Evolutionary conservation across 2,113 vertebrate genomes (phyloP).

Genomic region (Mastomys natalensis): DNA sequence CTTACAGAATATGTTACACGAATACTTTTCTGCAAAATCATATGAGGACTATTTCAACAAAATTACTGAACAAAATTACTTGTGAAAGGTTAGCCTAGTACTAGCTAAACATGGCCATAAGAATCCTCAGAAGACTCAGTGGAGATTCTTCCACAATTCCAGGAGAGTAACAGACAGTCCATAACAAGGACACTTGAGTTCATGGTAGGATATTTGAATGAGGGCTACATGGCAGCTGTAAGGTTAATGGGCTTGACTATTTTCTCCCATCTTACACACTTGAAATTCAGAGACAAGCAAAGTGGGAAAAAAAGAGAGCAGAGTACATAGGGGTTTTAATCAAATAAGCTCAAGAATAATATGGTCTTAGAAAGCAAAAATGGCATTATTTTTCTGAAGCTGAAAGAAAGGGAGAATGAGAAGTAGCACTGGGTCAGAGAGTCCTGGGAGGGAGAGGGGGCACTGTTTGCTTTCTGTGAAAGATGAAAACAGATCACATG

Average conservation of each 20-base stretch:
- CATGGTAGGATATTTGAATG: not conserved
- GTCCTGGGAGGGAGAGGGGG: not conserved
- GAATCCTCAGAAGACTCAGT: not conserved
- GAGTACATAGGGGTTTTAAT: rapidly evolving
- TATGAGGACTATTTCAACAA: not conserved
- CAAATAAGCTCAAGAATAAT: not conserved
- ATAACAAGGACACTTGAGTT: not conserved
- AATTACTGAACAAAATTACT: not conserved
- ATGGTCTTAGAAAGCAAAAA: not conserved
- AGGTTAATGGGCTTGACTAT: not conserved
- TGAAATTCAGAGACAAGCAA: not conserved
- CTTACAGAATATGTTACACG: not conserved
- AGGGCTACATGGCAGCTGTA: not conserved
- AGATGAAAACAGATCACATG: not conserved
- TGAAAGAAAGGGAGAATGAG: not conserved
- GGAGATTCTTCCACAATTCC: not conserved
- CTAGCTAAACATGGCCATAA: not conserved
- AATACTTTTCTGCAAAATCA: not conserved
- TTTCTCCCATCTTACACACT: not conserved
- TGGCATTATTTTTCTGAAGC: not conserved
- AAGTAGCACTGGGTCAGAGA: not conserved
- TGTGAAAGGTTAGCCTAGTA: not conserved
- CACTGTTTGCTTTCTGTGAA: not conserved
- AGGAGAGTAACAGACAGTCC: not conserved
- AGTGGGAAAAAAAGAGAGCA: not conserved